These are phyloP conservation scores for Cinara cedri DNA, from an alignment of 2,888 invertebrate species.

Conservation along the genomic window DNA sequence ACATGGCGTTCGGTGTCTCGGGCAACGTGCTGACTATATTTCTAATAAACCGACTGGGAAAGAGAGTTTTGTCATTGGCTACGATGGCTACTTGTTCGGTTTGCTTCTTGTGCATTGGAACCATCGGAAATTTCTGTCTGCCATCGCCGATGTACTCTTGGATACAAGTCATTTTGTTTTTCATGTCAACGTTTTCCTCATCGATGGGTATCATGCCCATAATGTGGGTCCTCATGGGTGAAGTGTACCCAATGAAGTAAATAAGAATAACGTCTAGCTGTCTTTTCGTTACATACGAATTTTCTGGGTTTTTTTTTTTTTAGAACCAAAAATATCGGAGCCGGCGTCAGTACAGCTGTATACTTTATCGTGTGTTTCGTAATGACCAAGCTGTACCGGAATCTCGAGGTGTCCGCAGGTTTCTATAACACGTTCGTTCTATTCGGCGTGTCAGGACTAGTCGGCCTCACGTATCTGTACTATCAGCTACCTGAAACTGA, in stretches of 20 bases:
- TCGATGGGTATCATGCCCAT: constrained; percentile 34
- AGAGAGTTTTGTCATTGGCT: constrained; percentile 21
- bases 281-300: not conserved
- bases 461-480: constrained; percentile 33
- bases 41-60: constrained; percentile 14
- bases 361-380: constrained; percentile 36
- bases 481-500: constrained; percentile 32
- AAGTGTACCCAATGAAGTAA: constrained; percentile 46
- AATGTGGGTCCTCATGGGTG: constrained; percentile 32
- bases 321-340: constrained; percentile 43
- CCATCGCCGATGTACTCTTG: constrained; percentile 2
- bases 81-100: constrained; percentile 27
- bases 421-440: constrained; percentile 41
- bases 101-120: constrained; percentile 31
- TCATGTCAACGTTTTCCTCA: constrained; percentile 22
- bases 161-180: constrained; percentile 35
- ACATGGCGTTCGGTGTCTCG: not conserved
- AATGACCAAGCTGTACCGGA: constrained; percentile 36
- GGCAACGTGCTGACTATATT: constrained; percentile 32
- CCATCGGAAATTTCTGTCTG: not conserved
- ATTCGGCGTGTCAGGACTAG: not conserved
- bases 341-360: constrained; percentile 15
- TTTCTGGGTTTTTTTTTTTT: not conserved
- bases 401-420: constrained; percentile 24
- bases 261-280: not conserved